Base-by-base conservation (phyloP, 1,140 invertebrate species). In the Latrodectus geometricus region DNA sequence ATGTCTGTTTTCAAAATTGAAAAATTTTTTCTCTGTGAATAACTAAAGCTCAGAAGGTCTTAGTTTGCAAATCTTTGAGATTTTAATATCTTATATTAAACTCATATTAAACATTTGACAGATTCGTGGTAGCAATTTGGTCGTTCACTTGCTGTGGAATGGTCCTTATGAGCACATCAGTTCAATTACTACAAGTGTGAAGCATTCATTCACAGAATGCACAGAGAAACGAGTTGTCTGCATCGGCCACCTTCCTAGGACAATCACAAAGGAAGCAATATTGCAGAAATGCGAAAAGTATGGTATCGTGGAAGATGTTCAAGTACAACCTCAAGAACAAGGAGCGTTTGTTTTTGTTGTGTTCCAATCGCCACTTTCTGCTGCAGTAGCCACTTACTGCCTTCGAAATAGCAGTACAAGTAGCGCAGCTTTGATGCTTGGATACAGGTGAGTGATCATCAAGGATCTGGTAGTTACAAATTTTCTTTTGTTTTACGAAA, bases 381-480 rank as follows among this genome's bases (percentile, higher is more conserved):
- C 83, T 14, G 83, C 83, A 9, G 66, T 86, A 9, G 83, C 83
- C 8, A 86, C 72, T n/a, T 86, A 77, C 14, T 70, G 74, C 21
- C 68, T 86, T 4, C 61, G 83, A 4, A 86, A 86, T 15, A 77
- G 74, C 15, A 56, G 74, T 7, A 56, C 66, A 14, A 86, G 74
- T 74, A 86, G 74, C 48, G 83, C 83, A 69, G 83, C 83, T 14
- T 65, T 86, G 7, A 78, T 86, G 75, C 65, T 86, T n/a, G 83
- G 83, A 11, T 86, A 86, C 15, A 78, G 75, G 83, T 78, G 15
- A 11, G 68, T 20, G 3, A 14, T 14, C 54, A 17, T 61, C 5
- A 35, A 35, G 35, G 35, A 3, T 3, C 5, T 35, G 35, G 35
- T 35, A 35, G 35, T 35, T 35, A 35, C 2, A 35, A 3, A 35